phyloP scores from a whole-genome alignment of 2,888 invertebrate genomes.

The Neoaliturus tenellus region DNA sequence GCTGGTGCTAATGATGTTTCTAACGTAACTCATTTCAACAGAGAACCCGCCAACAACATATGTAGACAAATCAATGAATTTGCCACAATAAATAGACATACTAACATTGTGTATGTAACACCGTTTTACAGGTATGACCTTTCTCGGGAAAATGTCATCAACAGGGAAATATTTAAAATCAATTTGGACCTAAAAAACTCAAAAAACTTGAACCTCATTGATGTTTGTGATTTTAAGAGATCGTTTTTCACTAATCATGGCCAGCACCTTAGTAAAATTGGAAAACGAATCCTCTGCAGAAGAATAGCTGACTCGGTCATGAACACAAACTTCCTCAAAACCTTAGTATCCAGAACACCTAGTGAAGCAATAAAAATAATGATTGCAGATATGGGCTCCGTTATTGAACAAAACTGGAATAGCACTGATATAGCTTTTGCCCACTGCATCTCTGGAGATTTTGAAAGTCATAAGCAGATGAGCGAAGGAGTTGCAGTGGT shows the following conservation, averaged over 20 bases:
- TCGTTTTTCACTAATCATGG: conserved; percentile 2
- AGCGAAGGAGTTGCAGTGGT: not conserved
- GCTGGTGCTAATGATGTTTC: too few species aligned
- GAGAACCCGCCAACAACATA: too few species aligned
- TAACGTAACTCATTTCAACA: too few species aligned
- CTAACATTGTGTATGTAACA: too few species aligned
- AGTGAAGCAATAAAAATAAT: not conserved
- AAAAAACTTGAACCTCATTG: too few species aligned
- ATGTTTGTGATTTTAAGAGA: too few species aligned
- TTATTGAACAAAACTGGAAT: not conserved
- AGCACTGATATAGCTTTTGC: conserved; percentile 20
- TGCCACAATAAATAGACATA: too few species aligned
- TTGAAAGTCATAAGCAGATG: not conserved
- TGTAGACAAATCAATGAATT: too few species aligned
- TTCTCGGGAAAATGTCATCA: too few species aligned
- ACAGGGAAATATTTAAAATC: too few species aligned
- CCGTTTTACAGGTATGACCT: too few species aligned
- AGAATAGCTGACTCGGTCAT: not conserved
- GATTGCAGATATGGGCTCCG: not conserved
- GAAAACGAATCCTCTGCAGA: not conserved
- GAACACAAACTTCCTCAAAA: not conserved
- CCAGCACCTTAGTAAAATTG: not conserved
- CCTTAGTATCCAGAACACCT: not conserved
- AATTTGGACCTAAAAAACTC: too few species aligned
- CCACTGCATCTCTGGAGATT: conserved; percentile 12